A percentile compares a stretch with the other conserved stretches of the same genome.
Conservation (phyloP, 2,113 vertebrate species). For the Cheilinus undulatus region DNA sequence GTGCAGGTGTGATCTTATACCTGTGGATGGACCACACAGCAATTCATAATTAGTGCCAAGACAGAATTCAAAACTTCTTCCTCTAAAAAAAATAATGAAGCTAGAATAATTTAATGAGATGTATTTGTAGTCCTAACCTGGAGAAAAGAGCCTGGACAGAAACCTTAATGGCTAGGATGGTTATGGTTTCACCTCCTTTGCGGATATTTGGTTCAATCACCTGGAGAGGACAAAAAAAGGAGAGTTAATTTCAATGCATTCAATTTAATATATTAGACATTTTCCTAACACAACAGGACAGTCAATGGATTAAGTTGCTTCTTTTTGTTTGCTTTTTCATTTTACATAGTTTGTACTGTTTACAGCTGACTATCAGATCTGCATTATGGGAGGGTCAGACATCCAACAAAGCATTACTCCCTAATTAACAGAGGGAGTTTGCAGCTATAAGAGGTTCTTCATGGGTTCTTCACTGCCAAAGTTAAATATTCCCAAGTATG, state of each 20-base stretch:
- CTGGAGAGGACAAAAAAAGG: slow-evolving; percentile 71
- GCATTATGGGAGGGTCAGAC: not conserved
- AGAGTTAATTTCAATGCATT: not conserved
- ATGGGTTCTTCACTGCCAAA: too few species aligned
- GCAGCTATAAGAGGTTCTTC: too few species aligned
- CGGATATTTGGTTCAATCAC: slow-evolving; percentile 86
- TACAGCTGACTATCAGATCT: too few species aligned
- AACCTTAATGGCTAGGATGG: slow-evolving; percentile 83
- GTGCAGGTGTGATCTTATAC: slow-evolving; percentile 86
- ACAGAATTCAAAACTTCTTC: not conserved
- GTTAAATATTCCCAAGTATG: too few species aligned
- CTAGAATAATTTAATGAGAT: not conserved
- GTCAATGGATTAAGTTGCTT: too few species aligned
- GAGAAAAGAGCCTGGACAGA: slow-evolving; percentile 84
- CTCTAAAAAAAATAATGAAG: not conserved
- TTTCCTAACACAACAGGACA: not conserved
- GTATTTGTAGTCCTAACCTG: slow-evolving; percentile 62
- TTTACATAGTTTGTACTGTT: too few species aligned
- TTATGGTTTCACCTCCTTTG: slow-evolving; percentile 80
- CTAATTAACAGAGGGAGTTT: too few species aligned
- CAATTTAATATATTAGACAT: too few species aligned
- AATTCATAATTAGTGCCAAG: not conserved
- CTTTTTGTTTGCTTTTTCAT: too few species aligned
- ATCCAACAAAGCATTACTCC: not conserved
- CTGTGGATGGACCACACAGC: slow-evolving; percentile 73